Conservation (phyloP, 2,113 vertebrate genomes). For the Dendrocopos noguchii region DNA sequence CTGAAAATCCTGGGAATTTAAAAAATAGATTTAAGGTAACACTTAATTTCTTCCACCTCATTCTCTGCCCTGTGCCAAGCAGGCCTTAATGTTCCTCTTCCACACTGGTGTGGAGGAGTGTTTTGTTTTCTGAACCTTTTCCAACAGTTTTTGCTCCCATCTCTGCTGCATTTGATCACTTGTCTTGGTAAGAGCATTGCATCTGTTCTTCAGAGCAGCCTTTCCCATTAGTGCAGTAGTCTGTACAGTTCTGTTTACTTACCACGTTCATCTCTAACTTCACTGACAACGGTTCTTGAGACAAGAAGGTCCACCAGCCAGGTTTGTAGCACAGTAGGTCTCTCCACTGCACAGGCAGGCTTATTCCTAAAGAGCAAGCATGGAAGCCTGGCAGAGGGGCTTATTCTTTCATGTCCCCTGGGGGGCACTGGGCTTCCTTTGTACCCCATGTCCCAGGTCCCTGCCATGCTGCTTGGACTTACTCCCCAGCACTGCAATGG, state of each 20-base stretch:
- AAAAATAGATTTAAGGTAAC: too few species aligned
- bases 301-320: background rate
- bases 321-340: background rate
- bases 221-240: background rate
- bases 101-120: background rate
- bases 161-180: background rate
- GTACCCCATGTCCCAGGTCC: rapidly evolving
- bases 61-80: background rate
- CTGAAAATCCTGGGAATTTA: background rate
- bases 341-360: background rate
- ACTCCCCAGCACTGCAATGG: background rate
- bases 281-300: background rate
- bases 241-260: background rate
- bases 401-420: background rate
- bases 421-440: rapidly evolving
- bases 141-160: background rate
- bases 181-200: background rate
- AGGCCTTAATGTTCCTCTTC: background rate
- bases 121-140: background rate
- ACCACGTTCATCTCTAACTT: background rate
- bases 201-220: background rate
- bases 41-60: background rate
- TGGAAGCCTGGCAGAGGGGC: background rate
- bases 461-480: background rate
- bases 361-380: background rate